Conservation (phyloP, 2,888 invertebrate species). For the Agrochola circellaris region DNA sequence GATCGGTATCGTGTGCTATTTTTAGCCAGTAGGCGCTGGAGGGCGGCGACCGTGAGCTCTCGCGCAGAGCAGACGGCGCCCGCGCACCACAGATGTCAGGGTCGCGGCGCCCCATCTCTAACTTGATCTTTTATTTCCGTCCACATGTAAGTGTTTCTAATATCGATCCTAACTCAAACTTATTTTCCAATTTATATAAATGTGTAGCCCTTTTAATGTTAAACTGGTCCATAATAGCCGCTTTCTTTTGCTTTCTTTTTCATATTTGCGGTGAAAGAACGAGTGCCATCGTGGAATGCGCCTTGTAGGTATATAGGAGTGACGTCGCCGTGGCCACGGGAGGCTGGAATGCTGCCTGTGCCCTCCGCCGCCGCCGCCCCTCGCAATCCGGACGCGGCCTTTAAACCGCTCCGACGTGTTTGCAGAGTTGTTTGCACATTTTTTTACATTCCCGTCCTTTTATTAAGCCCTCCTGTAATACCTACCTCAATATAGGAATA, state of each 20-base stretch:
- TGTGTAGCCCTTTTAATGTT: conserved; percentile 54
- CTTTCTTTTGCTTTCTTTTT: conserved; percentile 75
- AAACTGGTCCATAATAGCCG: conserved; percentile 67
- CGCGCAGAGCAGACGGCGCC: conserved; percentile 75
- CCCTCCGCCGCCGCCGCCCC: conserved; percentile 85
- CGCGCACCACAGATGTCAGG: conserved; percentile 82
- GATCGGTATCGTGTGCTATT: conserved; percentile 81
- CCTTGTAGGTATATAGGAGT: conserved; percentile 77
- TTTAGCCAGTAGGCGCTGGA: conserved; percentile 83
- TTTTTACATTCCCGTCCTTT: conserved; percentile 89
- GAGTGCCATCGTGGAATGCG: conserved; percentile 79
- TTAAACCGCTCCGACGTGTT: conserved; percentile 90
- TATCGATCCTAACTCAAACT: conserved; percentile 10
- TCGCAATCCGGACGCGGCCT: conserved; percentile 90
- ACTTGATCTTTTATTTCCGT: conserved; percentile 66
- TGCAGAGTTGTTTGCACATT: conserved; percentile 90
- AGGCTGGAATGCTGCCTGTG: conserved; percentile 87
- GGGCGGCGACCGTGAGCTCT: conserved; percentile 85
- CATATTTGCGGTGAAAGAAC: conserved; percentile 74
- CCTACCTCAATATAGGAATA: conserved; percentile 70
- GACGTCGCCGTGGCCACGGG: conserved; percentile 83
- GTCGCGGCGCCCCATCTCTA: conserved; percentile 73
- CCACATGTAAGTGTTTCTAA: conserved; percentile 32
- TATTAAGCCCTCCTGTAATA: conserved; percentile 83
- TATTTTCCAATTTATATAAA: conserved; percentile 20